These are phyloP conservation scores for Lynx canadensis DNA, from an alignment of 2,113 vertebrate genomes.

Conservation along the genomic window DNA sequence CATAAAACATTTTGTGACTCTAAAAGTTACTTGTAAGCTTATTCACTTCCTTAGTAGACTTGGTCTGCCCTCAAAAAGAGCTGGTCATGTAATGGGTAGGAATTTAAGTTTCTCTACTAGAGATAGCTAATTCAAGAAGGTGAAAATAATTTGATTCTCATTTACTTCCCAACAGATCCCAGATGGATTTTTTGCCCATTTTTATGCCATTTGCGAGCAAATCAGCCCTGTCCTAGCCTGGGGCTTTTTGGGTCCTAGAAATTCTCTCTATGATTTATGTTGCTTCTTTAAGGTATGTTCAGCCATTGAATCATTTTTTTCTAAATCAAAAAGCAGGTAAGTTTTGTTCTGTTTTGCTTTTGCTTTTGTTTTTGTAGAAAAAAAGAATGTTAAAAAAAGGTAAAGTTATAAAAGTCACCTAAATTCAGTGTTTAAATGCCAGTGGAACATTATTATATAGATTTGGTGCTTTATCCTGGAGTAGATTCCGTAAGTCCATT, in stretches of 20 bases:
- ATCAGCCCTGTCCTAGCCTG: conserved; percentile 96
- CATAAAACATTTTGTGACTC: not conserved
- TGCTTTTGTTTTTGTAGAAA: conserved; percentile 26
- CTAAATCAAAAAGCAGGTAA: not conserved
- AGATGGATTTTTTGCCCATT: conserved; percentile 96
- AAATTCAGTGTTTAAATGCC: not conserved
- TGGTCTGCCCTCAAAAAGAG: not conserved
- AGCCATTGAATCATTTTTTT: conserved; percentile 29
- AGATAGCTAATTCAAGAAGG: not conserved
- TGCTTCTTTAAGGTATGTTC: conserved; percentile 95
- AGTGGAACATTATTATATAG: not conserved
- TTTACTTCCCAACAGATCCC: conserved; percentile 87
- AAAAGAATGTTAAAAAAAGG: conserved; percentile 29
- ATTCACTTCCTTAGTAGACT: not conserved
- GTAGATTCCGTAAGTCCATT: not conserved
- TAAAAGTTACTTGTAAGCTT: not conserved
- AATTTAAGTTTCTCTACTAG: not conserved
- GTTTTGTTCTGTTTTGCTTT: conserved; percentile 33
- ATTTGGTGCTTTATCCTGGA: not conserved
- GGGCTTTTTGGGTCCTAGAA: conserved; percentile 96
- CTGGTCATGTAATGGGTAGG: not conserved
- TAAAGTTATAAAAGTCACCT: conserved; percentile 21
- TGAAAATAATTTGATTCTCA: conserved; percentile 61
- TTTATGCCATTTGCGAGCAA: conserved; percentile 97
- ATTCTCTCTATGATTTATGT: conserved; percentile 95